A percentile compares a stretch with the other conserved stretches of the same genome.
These are phyloP conservation scores for Dufourea novaeangliae DNA, from an alignment of 1,140 invertebrate species.

Conservation along the genomic window DNA sequence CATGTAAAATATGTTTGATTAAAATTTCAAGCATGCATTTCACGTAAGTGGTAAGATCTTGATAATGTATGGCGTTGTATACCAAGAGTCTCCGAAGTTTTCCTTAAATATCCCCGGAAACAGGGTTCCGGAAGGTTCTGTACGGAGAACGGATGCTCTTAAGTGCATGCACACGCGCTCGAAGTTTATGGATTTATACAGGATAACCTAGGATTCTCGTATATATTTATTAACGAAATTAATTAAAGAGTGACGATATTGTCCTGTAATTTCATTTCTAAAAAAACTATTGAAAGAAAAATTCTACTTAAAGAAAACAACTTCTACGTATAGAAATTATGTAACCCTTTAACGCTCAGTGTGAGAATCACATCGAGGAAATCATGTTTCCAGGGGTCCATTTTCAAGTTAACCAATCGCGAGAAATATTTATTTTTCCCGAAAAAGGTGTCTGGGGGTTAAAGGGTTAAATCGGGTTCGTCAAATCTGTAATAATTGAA, in stretches of 20 bases:
- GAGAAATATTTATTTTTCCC: no score
- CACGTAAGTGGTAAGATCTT: neutral
- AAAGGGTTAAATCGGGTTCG: no score
- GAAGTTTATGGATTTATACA: neutral
- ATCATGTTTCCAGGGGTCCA: no score
- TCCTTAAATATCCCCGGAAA: neutral
- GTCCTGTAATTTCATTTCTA: neutral
- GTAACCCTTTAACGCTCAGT: no score
- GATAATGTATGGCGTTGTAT: neutral
- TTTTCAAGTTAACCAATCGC: no score
- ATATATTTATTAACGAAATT: neutral
- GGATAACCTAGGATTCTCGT: neutral
- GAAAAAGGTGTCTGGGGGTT: no score
- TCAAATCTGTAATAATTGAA: no score
- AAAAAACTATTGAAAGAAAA: neutral
- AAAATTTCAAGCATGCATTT: neutral
- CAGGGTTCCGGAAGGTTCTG: neutral
- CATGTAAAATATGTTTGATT: neutral
- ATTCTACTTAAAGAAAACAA: no score
- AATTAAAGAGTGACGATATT: neutral
- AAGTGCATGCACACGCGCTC: neutral
- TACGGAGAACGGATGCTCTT: neutral
- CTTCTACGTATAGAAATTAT: neutral
- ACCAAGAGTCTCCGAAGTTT: neutral
- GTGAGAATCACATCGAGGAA: no score